Conservation (phyloP, 1,140 invertebrate genomes). For the Diachasma alloeum region DNA sequence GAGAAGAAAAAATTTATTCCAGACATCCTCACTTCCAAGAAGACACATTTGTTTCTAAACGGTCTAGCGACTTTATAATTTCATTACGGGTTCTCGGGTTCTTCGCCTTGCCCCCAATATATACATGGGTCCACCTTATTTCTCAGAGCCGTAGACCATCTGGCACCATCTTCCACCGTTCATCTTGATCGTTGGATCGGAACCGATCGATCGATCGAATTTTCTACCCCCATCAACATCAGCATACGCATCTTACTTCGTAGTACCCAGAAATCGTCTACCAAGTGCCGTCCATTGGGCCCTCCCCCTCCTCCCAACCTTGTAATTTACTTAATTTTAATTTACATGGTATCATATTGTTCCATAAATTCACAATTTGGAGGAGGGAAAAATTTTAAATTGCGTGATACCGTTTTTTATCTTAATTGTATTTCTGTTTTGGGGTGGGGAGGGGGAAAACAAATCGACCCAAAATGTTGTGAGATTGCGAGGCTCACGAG, state of each 20-base stretch:
- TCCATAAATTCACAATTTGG: not conserved
- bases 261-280: not conserved
- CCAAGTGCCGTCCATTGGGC: not conserved
- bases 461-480: not conserved
- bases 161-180: slow-evolving; percentile 3
- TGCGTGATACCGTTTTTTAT: not conserved
- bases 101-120: not conserved
- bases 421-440: not conserved
- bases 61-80: slow-evolving; percentile 11
- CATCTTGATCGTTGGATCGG: slow-evolving; percentile 1
- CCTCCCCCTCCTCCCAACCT: not conserved
- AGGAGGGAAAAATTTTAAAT: not conserved
- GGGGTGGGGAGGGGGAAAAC: not conserved
- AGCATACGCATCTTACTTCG: not conserved
- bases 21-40: slow-evolving; percentile 1
- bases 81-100: slow-evolving; percentile 5
- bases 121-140: not conserved
- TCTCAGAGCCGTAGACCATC: slow-evolving; percentile 1
- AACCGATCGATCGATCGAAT: slow-evolving; percentile 8
- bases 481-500: not conserved
- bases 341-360: not conserved
- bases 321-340: slow-evolving; percentile 4
- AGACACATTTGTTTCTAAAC: slow-evolving; percentile 11
- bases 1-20: not conserved
- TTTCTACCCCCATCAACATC: not conserved